Conservation (phyloP, 2,797 vertebrate species). For the Harpagifer antarcticus region DNA sequence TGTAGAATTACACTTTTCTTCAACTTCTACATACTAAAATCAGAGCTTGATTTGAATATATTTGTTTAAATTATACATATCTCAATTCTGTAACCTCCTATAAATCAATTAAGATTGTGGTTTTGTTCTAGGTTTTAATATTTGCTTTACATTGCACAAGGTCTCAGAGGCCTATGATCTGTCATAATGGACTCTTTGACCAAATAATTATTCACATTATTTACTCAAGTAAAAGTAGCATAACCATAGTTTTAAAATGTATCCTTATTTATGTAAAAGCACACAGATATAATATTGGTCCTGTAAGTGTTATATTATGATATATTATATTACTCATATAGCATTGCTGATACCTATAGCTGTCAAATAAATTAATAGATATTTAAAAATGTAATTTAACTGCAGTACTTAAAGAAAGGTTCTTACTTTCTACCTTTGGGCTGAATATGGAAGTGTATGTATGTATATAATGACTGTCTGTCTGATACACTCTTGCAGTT, state of each 20-base stretch:
- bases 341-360: background rate
- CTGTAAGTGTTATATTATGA: background rate
- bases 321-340: background rate
- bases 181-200: background rate
- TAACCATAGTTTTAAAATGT: background rate
- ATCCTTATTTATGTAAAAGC: background rate
- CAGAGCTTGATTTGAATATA: background rate
- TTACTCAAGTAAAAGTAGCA: background rate
- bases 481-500: conserved; percentile 79
- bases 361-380: background rate
- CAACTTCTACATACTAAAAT: background rate
- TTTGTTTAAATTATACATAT: background rate
- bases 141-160: background rate
- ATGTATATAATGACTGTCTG: background rate
- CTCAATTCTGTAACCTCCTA: background rate
- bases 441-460: background rate
- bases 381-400: no score
- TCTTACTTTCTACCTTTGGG: background rate
- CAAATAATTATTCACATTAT: background rate
- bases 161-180: background rate
- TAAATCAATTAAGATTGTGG: background rate
- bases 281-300: background rate
- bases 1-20: no score
- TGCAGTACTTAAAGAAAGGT: background rate
- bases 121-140: background rate